phyloP scores from a whole-genome alignment of 2,888 invertebrate species.

The Diploptera punctata region DNA sequence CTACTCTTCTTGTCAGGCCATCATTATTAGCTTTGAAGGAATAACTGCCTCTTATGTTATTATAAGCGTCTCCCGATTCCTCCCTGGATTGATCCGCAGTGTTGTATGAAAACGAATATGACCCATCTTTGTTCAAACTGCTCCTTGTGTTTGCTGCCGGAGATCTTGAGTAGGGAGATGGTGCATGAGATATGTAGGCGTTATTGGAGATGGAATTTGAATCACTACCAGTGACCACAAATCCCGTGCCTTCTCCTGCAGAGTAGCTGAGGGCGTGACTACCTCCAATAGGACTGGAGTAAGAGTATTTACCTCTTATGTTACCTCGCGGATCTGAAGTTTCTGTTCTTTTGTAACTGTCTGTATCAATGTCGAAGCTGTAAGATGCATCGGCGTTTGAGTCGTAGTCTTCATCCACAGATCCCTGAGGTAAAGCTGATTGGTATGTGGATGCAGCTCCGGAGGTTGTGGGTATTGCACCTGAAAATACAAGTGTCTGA shows the following conservation, averaged over 20 bases:
- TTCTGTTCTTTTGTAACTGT: constrained; percentile 47
- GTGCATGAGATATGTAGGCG: background rate
- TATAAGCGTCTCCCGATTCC: constrained; percentile 44
- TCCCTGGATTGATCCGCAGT: constrained; percentile 41
- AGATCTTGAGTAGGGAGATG: background rate
- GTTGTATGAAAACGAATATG: constrained; percentile 42
- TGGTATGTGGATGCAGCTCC: too few relatives aligned
- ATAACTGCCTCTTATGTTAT: constrained; percentile 46
- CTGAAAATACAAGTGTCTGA: too few relatives aligned
- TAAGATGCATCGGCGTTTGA: constrained; percentile 49
- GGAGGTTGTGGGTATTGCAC: too few relatives aligned
- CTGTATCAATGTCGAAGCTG: constrained; percentile 48
- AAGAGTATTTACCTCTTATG: constrained; percentile 47
- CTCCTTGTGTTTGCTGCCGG: background rate
- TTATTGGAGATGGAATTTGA: constrained; percentile 35
- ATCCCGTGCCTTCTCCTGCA: constrained; percentile 49
- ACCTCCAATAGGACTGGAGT: constrained; percentile 22
- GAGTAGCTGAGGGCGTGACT: constrained; percentile 44
- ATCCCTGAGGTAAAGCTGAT: too few relatives aligned
- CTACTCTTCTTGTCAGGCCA: constrained; percentile 42
- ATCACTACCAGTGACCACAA: constrained; percentile 47
- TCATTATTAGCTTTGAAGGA: constrained; percentile 46
- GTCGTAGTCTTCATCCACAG: constrained; percentile 40
- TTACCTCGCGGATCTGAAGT: constrained; percentile 48
- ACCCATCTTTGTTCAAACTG: background rate